A percentile compares a stretch with the other conserved stretches of the same genome.
These are phyloP conservation scores for Steinernema feltiae DNA, from an alignment of 1,140 invertebrate genomes.

Conservation along the genomic window DNA sequence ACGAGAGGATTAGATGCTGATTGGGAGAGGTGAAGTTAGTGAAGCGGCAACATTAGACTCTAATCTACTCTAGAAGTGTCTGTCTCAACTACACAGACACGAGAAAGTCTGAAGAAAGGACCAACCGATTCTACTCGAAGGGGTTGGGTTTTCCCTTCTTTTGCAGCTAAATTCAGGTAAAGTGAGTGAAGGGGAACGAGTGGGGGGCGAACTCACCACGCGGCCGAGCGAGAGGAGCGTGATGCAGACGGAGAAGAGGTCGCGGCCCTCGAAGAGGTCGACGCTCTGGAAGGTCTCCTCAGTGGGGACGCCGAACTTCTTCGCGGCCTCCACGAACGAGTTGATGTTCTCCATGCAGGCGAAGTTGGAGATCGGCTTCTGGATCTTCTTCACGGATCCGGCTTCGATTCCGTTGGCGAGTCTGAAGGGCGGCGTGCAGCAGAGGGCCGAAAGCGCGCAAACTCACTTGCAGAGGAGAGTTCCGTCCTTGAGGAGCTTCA, in stretches of 20 bases:
- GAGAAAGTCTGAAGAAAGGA: background rate
- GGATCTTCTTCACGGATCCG: constrained; percentile 77
- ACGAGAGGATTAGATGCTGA: background rate
- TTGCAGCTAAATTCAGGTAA: constrained; percentile 30
- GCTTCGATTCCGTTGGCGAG: constrained; percentile 60
- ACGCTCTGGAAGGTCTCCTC: constrained; percentile 83
- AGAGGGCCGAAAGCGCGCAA: background rate
- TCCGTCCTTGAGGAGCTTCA: constrained; percentile 59
- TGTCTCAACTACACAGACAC: background rate
- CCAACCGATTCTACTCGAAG: constrained; percentile 1
- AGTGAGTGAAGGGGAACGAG: background rate
- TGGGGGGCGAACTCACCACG: constrained; percentile 67
- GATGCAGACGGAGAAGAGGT: constrained; percentile 87
- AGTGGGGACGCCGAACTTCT: constrained; percentile 79
- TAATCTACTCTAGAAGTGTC: background rate
- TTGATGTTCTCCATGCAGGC: constrained; percentile 99
- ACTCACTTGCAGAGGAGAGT: constrained; percentile 58
- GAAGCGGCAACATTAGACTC: background rate
- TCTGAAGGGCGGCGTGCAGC: constrained; percentile 35
- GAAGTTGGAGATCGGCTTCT: constrained; percentile 77
- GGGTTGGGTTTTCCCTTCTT: constrained; percentile 16
- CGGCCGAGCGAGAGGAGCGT: constrained; percentile 85
- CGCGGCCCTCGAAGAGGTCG: constrained; percentile 89
- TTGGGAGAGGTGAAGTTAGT: background rate
- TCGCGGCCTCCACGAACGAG: constrained; percentile 77